Evolutionary conservation across 2,113 vertebrate genomes (phyloP).

Genomic region (Amphiprion ocellaris): DNA sequence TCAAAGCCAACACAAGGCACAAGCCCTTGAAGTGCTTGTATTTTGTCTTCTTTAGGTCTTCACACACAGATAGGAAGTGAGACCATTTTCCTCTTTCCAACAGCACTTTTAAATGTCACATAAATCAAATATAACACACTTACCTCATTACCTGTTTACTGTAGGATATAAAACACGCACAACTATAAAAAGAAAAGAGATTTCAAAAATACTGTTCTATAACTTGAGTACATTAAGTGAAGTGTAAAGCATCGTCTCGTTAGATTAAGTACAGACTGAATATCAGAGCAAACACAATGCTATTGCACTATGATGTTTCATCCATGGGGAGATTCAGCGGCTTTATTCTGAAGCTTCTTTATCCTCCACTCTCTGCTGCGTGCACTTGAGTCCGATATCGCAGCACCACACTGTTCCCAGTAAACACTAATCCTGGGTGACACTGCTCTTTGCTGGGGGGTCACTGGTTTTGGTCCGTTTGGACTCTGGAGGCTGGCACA

Average conservation of each 20-base stretch:
- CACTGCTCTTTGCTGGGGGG: constrained; percentile 29
- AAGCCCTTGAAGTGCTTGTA: neutral
- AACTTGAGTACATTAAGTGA: neutral
- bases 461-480: constrained; percentile 88
- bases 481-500: constrained; percentile 85
- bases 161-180: constrained; percentile 31
- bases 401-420: neutral
- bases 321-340: neutral
- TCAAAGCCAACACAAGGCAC: constrained; percentile 4
- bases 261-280: constrained; percentile 11
- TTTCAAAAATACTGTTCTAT: constrained; percentile 1
- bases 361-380: neutral
- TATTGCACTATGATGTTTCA: neutral
- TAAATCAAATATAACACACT: constrained; percentile 39
- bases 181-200: constrained; percentile 12
- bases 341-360: constrained; percentile 9
- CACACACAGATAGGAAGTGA: neutral
- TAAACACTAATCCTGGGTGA: constrained; percentile 33
- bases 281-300: neutral
- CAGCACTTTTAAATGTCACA: constrained; percentile 21
- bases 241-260: neutral
- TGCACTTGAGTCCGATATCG: neutral
- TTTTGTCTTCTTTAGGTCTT: constrained; percentile 5
- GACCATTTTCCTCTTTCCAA: constrained; percentile 15
- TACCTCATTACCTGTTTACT: neutral